A percentile compares a stretch with the other conserved stretches of the same genome.
phyloP scores from a whole-genome alignment of 2,113 vertebrate genomes.

The Crotalus viridis region DNA sequence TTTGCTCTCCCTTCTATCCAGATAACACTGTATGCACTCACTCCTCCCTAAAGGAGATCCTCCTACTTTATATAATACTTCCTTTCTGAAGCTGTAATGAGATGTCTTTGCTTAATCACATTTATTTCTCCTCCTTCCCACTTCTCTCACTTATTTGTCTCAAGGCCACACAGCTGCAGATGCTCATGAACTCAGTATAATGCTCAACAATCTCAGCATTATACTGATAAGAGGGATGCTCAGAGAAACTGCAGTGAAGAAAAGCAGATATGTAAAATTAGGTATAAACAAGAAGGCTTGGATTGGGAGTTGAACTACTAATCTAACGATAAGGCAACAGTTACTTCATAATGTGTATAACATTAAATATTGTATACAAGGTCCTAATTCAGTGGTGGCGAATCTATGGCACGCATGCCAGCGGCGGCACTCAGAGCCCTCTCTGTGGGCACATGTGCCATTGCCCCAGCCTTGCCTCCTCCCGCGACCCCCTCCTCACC shows the following conservation, averaged over 20 bases:
- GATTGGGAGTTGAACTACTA: constrained; percentile 10
- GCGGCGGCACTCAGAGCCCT: too few species aligned
- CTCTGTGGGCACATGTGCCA: too few species aligned
- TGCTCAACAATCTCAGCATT: constrained; percentile 11
- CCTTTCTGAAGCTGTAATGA: constrained; percentile 60
- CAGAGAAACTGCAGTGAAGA: constrained; percentile 1
- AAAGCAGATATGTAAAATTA: constrained; percentile 32
- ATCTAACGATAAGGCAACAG: neutral
- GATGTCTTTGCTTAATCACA: constrained; percentile 50
- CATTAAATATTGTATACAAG: neutral
- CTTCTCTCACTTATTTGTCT: constrained; percentile 53
- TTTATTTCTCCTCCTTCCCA: constrained; percentile 52
- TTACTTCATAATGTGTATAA: neutral
- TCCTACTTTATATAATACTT: constrained; percentile 60
- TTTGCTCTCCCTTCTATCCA: constrained; percentile 61
- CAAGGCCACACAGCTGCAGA: constrained; percentile 31
- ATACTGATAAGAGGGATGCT: constrained; percentile 21
- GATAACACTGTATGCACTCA: constrained; percentile 55
- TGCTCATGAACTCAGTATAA: constrained; percentile 11
- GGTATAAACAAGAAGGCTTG: constrained; percentile 20
- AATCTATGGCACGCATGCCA: too few species aligned
- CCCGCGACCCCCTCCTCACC: too few species aligned
- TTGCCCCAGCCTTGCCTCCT: too few species aligned
- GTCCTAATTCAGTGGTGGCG: neutral
- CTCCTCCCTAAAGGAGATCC: constrained; percentile 55